A percentile compares a stretch with the other conserved stretches of the same genome.
phyloP scores from a whole-genome alignment of 23 tunicate genomes.

The Oikopleura dioica region DNA sequence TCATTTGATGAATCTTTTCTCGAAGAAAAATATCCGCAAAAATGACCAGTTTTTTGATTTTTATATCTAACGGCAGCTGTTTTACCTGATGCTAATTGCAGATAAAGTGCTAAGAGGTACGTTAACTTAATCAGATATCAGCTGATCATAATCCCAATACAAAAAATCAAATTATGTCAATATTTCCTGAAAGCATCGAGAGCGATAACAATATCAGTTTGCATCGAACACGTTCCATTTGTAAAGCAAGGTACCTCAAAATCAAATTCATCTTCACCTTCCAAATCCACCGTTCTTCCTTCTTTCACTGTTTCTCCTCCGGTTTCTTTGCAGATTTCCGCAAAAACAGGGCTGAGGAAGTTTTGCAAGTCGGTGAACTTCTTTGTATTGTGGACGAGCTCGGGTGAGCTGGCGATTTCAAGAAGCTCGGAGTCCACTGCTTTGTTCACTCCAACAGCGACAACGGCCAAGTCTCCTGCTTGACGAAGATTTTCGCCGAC shows the following conservation, averaged over 20 bases:
- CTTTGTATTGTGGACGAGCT: not conserved
- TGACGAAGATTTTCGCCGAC: not conserved
- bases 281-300: not conserved
- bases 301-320: not conserved
- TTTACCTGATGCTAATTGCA: too few species aligned
- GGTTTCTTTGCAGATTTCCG: not conserved
- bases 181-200: too few species aligned
- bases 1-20: too few species aligned
- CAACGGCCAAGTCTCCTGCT: not conserved
- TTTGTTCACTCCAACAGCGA: not conserved
- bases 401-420: not conserved
- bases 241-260: not conserved
- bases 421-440: not conserved
- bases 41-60: too few species aligned
- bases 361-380: not conserved
- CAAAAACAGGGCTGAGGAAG: not conserved
- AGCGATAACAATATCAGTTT: too few species aligned
- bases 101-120: too few species aligned
- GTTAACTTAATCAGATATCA: too few species aligned
- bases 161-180: too few species aligned
- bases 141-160: too few species aligned
- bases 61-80: too few species aligned
- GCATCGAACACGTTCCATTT: too few species aligned
- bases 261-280: not conserved
- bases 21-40: too few species aligned